phyloP scores from a whole-genome alignment of 2,888 invertebrate species.

The Pantelozetes paolii region DNA sequence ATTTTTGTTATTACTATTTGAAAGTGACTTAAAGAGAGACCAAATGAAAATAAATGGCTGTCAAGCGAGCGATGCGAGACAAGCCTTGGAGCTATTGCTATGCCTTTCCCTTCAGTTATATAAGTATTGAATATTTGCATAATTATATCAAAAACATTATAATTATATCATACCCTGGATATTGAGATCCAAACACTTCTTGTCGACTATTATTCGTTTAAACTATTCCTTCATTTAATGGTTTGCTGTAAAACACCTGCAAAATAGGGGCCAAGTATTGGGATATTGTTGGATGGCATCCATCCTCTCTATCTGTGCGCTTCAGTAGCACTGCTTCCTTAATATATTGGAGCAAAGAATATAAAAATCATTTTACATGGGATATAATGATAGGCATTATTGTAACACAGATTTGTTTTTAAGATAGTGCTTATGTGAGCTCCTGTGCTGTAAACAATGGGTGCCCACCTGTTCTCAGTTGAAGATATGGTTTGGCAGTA shows the following conservation, averaged over 20 bases:
- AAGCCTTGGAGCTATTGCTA: constrained; percentile 9
- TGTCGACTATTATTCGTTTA: background rate
- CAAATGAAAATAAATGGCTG: constrained; percentile 6
- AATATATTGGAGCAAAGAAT: background rate
- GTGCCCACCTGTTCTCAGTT: background rate
- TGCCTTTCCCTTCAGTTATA: background rate
- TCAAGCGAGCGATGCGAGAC: constrained; percentile 23
- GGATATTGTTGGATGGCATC: background rate
- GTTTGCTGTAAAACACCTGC: constrained; percentile 2
- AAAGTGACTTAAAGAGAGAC: background rate
- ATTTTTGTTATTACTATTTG: background rate
- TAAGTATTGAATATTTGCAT: constrained; percentile 12
- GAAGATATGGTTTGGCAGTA: background rate
- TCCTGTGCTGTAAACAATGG: background rate
- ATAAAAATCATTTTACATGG: background rate
- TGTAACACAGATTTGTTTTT: constrained; percentile 4
- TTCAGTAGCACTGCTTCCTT: background rate
- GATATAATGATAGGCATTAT: background rate
- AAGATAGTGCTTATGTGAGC: background rate
- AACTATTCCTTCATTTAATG: background rate
- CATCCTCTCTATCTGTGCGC: background rate
- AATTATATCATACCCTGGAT: too few relatives aligned
- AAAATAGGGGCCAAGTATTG: background rate
- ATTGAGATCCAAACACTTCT: background rate
- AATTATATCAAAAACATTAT: constrained; percentile 2